phyloP scores from a whole-genome alignment of 2,888 invertebrate genomes.

The Archaeoteleia sp. region DNA sequence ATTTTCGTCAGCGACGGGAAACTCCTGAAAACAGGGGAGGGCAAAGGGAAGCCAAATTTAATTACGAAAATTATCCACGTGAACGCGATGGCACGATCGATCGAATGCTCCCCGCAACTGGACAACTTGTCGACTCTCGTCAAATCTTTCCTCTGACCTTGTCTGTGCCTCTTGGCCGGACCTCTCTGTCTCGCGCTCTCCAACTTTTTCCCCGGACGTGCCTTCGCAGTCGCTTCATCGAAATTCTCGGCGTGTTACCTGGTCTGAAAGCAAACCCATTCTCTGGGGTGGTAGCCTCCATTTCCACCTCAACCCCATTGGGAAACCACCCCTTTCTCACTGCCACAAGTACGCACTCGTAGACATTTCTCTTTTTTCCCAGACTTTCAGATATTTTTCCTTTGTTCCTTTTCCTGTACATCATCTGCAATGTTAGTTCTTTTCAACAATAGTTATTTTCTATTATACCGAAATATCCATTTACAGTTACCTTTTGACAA shows the following conservation, averaged over 20 bases:
- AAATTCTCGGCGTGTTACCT: slow-evolving; percentile 67
- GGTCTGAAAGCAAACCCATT: slow-evolving; percentile 66
- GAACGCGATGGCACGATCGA: slow-evolving; percentile 38
- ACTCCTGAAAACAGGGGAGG: slow-evolving; percentile 31
- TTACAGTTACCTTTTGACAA: too few species aligned
- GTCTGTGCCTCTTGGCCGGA: slow-evolving; percentile 23
- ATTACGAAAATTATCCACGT: slow-evolving; percentile 43
- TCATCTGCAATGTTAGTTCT: slow-evolving; percentile 14
- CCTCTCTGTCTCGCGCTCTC: slow-evolving; percentile 44
- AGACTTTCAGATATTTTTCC: slow-evolving; percentile 27
- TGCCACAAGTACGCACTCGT: slow-evolving; percentile 37
- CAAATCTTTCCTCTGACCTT: slow-evolving; percentile 48
- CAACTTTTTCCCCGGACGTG: slow-evolving; percentile 42
- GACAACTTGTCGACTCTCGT: slow-evolving; percentile 49
- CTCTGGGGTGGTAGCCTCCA: slow-evolving; percentile 56
- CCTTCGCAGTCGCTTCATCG: slow-evolving; percentile 63
- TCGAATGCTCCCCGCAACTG: slow-evolving; percentile 34
- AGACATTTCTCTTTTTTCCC: slow-evolving; percentile 37
- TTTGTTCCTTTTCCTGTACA: slow-evolving; percentile 6
- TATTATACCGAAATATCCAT: too few species aligned
- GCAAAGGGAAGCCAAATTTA: slow-evolving; percentile 31
- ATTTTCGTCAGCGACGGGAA: slow-evolving; percentile 35
- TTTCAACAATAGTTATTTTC: too few species aligned
- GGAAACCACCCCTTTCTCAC: slow-evolving; percentile 45
- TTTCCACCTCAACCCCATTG: slow-evolving; percentile 49